A percentile compares a stretch with the other conserved stretches of the same genome.
These are phyloP conservation scores for Apostichopus japonicus DNA, from an alignment of 35 echinoderm and acorn worm genomes.

Conservation along the genomic window DNA sequence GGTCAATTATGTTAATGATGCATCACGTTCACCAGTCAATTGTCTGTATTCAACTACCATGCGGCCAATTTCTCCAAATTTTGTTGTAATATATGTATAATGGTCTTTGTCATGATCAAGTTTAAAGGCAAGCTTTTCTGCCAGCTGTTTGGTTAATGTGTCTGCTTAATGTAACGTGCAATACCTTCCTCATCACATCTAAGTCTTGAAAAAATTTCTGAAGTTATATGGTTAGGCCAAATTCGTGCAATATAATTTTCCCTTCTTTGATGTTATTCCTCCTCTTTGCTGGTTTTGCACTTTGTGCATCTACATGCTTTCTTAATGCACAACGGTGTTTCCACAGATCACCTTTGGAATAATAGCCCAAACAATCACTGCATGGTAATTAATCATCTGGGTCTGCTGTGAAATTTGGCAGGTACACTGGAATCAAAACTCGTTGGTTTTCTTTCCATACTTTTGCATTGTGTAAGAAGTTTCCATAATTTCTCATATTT, in stretches of 20 bases:
- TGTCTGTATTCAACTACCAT: slow-evolving; percentile 64
- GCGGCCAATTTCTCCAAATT: slow-evolving; percentile 68
- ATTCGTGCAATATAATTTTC: slow-evolving; percentile 21
- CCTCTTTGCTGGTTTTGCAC: background rate
- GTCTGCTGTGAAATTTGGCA: slow-evolving; percentile 74
- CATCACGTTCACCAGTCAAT: slow-evolving; percentile 33
- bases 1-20: slow-evolving; percentile 66
- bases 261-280: slow-evolving; percentile 24
- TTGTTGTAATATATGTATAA: slow-evolving; percentile 63
- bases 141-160: slow-evolving; percentile 39
- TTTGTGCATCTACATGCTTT: background rate
- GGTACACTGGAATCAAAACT: slow-evolving; percentile 74
- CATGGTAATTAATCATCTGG: slow-evolving; percentile 77
- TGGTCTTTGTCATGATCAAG: slow-evolving; percentile 78
- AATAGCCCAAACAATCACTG: slow-evolving; percentile 77
- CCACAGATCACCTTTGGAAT: slow-evolving; percentile 76
- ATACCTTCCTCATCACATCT: slow-evolving; percentile 72
- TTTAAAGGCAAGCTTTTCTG: slow-evolving; percentile 80
- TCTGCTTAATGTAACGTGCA: slow-evolving; percentile 64
- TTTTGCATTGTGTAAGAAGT: slow-evolving; percentile 71
- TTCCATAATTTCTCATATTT: slow-evolving; percentile 77
- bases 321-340: slow-evolving; percentile 73
- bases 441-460: slow-evolving; percentile 62
- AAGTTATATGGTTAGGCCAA: slow-evolving; percentile 53
- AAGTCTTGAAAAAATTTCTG: slow-evolving; percentile 59